Conservation (phyloP, 2,797 vertebrate genomes). For the Podarcis lilfordi region DNA sequence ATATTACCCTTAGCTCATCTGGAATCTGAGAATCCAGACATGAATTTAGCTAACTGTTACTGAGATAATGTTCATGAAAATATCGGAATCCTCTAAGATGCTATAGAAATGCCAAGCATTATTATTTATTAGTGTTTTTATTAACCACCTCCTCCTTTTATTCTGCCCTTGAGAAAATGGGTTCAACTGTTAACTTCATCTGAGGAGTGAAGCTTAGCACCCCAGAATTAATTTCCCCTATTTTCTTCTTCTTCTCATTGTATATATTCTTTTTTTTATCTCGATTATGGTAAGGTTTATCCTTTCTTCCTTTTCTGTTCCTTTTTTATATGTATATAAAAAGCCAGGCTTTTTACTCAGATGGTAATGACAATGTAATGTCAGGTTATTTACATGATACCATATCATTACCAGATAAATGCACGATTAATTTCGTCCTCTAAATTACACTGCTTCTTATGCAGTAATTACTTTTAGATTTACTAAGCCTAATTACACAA, state of each 20-base stretch:
- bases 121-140: background rate
- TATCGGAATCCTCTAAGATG: background rate
- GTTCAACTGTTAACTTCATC: background rate
- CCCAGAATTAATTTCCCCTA: background rate
- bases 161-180: background rate
- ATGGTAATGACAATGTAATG: conserved; percentile 55
- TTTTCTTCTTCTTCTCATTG: background rate
- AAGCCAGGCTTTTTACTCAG: conserved; percentile 39
- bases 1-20: background rate
- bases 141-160: background rate
- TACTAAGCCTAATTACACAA: conserved; percentile 52
- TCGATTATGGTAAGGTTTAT: background rate
- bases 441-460: conserved; percentile 33
- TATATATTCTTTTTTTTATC: background rate
- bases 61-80: background rate
- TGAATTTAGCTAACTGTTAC: background rate
- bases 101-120: background rate
- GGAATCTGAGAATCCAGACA: background rate
- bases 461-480: conserved; percentile 53
- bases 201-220: background rate
- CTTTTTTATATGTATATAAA: background rate
- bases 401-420: conserved; percentile 49
- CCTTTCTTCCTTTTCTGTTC: background rate
- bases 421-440: conserved; percentile 49
- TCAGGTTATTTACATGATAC: conserved; percentile 43